These are phyloP conservation scores for Asobara japonica DNA, from an alignment of 1,140 invertebrate species.

Conservation along the genomic window DNA sequence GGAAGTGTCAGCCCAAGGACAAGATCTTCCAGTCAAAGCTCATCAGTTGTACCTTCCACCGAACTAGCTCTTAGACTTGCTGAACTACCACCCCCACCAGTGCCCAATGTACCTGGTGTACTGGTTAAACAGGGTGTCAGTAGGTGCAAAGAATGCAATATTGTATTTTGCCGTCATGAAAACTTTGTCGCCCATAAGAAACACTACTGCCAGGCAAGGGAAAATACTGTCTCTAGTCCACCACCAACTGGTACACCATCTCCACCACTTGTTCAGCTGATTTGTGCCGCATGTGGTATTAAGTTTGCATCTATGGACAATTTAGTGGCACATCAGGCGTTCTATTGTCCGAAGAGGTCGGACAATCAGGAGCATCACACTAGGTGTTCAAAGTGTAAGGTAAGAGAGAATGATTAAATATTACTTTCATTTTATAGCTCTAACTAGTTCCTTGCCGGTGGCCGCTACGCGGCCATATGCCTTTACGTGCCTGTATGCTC, in stretches of 20 bases:
- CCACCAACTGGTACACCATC: slow-evolving; percentile 66
- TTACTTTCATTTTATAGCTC: no score
- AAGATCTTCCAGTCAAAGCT: slow-evolving; percentile 47
- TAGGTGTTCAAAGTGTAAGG: slow-evolving; percentile 73
- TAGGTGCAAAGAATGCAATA: slow-evolving; percentile 96
- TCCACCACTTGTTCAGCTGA: slow-evolving; percentile 77
- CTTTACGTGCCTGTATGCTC: no score
- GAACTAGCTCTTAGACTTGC: slow-evolving; percentile 73
- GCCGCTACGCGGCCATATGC: neutral
- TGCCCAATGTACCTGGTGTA: slow-evolving; percentile 71
- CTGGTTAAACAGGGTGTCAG: slow-evolving; percentile 75
- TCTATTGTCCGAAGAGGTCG: slow-evolving; percentile 87
- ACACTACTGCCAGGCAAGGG: slow-evolving; percentile 89
- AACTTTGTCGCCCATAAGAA: slow-evolving; percentile 95
- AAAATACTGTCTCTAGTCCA: slow-evolving; percentile 66
- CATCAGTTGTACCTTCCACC: slow-evolving; percentile 56
- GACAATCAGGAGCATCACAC: slow-evolving; percentile 68
- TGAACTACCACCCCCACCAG: slow-evolving; percentile 69
- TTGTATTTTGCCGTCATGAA: slow-evolving; percentile 95
- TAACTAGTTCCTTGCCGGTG: no score
- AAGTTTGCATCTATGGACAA: slow-evolving; percentile 95
- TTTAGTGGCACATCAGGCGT: slow-evolving; percentile 91
- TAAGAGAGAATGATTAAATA: slow-evolving; percentile 43
- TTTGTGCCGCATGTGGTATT: slow-evolving; percentile 92
- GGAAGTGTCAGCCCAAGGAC: slow-evolving; percentile 60